phyloP scores from a whole-genome alignment of 2,888 invertebrate species.

The Drosophila pseudotalamancana region DNA sequence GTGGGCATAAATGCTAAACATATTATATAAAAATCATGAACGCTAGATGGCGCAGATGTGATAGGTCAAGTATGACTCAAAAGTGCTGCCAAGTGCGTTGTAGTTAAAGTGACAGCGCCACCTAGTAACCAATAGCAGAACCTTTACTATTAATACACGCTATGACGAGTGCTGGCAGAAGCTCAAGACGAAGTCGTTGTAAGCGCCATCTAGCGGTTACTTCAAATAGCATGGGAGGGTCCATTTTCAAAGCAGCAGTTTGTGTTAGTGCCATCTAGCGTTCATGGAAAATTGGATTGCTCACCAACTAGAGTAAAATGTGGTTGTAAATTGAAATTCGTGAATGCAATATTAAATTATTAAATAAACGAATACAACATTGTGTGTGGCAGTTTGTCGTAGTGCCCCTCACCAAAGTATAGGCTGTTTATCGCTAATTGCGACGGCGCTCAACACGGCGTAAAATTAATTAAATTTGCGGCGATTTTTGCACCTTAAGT shows the following conservation, averaged over 20 bases:
- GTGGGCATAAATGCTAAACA: too few relatives aligned
- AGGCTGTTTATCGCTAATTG: slow-evolving; percentile 36
- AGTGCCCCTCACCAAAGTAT: not conserved
- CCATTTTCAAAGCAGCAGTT: too few relatives aligned
- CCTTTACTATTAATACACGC: not conserved
- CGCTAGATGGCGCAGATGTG: slow-evolving; percentile 42
- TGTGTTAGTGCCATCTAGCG: slow-evolving; percentile 1
- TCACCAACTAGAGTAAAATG: not conserved
- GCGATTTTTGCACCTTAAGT: slow-evolving; percentile 63
- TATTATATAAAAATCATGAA: not conserved
- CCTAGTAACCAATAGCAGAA: not conserved
- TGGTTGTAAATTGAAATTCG: not conserved
- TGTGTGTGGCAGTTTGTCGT: not conserved
- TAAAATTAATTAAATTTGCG: slow-evolving; percentile 77
- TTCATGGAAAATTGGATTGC: not conserved
- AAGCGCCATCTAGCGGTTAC: not conserved
- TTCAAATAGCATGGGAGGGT: too few relatives aligned
- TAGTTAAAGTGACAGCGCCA: slow-evolving; percentile 15
- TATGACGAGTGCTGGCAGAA: not conserved
- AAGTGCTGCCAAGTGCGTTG: not conserved
- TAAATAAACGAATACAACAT: not conserved
- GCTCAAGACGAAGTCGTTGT: rapidly evolving
- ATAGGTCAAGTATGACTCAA: not conserved
- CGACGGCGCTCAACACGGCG: slow-evolving; percentile 50
- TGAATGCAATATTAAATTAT: not conserved